Evolutionary conservation across 2,888 invertebrate species (phyloP).

Genomic region (Cosmia trapezina): DNA sequence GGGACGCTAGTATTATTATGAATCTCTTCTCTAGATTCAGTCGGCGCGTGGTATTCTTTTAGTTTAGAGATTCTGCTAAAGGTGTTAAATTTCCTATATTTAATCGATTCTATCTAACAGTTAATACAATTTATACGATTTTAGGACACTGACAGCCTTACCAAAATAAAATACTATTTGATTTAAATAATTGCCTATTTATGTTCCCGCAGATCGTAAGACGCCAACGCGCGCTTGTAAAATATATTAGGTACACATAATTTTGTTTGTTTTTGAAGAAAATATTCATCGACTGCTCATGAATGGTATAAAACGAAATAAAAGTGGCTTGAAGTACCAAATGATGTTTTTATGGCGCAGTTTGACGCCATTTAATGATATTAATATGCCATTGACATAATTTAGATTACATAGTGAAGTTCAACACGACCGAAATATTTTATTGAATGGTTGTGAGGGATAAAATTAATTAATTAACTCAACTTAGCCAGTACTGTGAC

Average conservation of each 20-base stretch:
- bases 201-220: conserved; percentile 52
- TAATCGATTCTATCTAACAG: conserved; percentile 20
- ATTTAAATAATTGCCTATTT: conserved; percentile 59
- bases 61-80: conserved; percentile 2
- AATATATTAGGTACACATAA: conserved; percentile 43
- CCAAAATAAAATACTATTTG: conserved; percentile 47
- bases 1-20: background rate
- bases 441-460: conserved; percentile 21
- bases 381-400: conserved; percentile 41
- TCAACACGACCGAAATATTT: conserved; percentile 36
- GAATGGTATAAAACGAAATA: conserved; percentile 39
- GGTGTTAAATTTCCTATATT: conserved; percentile 30
- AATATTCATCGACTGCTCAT: conserved; percentile 43
- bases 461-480: too few relatives aligned
- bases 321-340: conserved; percentile 34
- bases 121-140: conserved; percentile 35
- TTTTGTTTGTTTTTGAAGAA: conserved; percentile 52
- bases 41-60: background rate
- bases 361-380: conserved; percentile 37
- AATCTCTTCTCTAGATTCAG: conserved; percentile 11
- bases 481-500: too few relatives aligned
- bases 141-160: conserved; percentile 35
- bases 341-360: conserved; percentile 40
- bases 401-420: conserved; percentile 53
- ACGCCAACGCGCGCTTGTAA: conserved; percentile 47